These are phyloP conservation scores for Calyptommatus sinebrachiatus DNA, from an alignment of 2,113 vertebrate genomes.

Conservation along the genomic window DNA sequence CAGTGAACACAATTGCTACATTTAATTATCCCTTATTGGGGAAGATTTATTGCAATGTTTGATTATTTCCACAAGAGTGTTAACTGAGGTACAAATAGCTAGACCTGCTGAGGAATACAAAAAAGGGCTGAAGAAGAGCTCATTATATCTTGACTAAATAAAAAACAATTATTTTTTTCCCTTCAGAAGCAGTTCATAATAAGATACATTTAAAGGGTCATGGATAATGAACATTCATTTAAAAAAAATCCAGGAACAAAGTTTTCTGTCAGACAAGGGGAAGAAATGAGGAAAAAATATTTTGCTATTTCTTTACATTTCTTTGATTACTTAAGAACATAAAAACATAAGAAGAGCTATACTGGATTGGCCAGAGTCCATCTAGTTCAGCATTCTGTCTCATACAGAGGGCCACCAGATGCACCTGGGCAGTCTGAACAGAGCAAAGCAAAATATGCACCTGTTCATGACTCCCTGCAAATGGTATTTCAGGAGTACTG, in stretches of 20 bases:
- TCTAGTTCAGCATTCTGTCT: too few species aligned
- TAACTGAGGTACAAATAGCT: conserved; percentile 25
- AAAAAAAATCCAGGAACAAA: conserved; percentile 13
- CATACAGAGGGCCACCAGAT: too few species aligned
- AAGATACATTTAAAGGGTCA: conserved; percentile 23
- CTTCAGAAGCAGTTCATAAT: conserved; percentile 28
- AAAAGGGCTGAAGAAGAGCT: conserved; percentile 16
- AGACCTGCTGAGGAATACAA: conserved; percentile 18
- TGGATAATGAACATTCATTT: conserved; percentile 12
- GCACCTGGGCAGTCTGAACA: too few species aligned
- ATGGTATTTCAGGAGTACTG: too few species aligned
- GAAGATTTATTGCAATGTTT: conserved; percentile 37
- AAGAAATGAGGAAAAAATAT: neutral
- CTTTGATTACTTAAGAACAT: too few species aligned
- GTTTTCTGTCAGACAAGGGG: neutral
- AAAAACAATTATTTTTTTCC: conserved; percentile 41
- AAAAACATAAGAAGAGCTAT: too few species aligned
- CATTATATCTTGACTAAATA: conserved; percentile 39
- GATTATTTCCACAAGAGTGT: conserved; percentile 22
- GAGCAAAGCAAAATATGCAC: too few species aligned
- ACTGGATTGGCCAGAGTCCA: too few species aligned
- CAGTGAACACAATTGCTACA: conserved; percentile 30
- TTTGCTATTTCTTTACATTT: neutral
- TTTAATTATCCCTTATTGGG: conserved; percentile 51
- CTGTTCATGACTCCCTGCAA: too few species aligned